Conservation (phyloP, 2,113 vertebrate species). For the Odontophorus gujanensis region DNA sequence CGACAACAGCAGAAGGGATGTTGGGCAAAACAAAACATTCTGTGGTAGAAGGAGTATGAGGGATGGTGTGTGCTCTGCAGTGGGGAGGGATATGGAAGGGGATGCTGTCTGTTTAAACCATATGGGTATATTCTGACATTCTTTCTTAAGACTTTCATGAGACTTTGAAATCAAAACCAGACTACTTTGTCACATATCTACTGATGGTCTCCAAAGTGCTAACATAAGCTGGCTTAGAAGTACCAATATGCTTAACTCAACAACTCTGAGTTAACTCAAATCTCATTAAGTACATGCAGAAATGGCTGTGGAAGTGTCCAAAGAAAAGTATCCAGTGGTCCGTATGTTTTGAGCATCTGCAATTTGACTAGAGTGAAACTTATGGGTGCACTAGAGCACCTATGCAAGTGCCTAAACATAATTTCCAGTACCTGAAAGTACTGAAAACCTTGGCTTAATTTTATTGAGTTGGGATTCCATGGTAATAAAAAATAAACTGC, state of each 20-base stretch:
- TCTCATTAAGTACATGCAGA: neutral
- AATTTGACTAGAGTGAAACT: neutral
- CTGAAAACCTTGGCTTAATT: neutral
- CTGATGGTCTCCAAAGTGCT: neutral
- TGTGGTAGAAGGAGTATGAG: neutral
- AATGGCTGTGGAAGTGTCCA: neutral
- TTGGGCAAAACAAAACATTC: fast-evolving
- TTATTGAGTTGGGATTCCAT: neutral
- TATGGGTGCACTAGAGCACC: neutral
- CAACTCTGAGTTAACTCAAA: neutral
- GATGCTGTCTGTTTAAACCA: neutral
- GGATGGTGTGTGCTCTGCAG: neutral
- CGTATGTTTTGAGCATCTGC: neutral
- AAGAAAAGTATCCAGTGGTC: neutral
- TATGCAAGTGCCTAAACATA: neutral
- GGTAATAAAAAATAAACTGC: neutral
- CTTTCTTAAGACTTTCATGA: neutral
- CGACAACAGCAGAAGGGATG: neutral
- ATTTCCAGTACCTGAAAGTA: neutral
- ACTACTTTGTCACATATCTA: neutral
- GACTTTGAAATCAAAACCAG: neutral
- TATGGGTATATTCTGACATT: neutral
- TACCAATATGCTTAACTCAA: neutral
- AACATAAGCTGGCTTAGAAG: neutral
- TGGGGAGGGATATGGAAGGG: neutral